Base-by-base conservation (phyloP, 1,140 invertebrate genomes). In the Piezodorus guildinii region DNA sequence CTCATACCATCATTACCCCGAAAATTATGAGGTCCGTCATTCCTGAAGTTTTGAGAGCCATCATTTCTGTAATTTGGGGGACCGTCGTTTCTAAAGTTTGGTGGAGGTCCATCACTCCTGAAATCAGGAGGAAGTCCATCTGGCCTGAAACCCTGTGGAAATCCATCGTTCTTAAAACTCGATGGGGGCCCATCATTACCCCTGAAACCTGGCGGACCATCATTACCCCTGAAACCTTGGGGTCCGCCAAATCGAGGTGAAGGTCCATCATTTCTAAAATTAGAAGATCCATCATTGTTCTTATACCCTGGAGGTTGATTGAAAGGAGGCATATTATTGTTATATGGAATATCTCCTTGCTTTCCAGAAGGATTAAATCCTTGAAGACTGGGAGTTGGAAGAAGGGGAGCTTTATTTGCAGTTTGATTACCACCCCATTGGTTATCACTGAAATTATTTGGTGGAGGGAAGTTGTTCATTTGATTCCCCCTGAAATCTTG, bases 351-450 rank as follows among this genome's bases (percentile, higher is more conserved):
- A 19, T 49, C 46, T 27, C 23, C 21, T 6, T 21, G 52, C 23
- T 56, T 56, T 15, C 52, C 52, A 56, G 51, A 4, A 54, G 1
- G 15, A 23, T 19, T 23, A 56, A 56, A 56, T 10, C 17, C 17
- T 23, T 19, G 52, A 19, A 56, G 25, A 25, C 23, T 56, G 14
- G 52, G 52, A 56, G 52, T 56, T 56, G 52, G 52, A 56, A 56
- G 52, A 16, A 56, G 23, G 27, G 52, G 17, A 9, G 52, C 52
- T 56, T 56, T 56, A 49, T 49, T 49, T 3, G 52, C 1, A 15
- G 52, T 8, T 23, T 56, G 19, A 10, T 39, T 39, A 39, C 34
- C 12, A 39, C 34, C 34, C 52, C 17, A 23, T n/a, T 49, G 46
- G 16, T 49, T 49, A 49, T 49, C 46, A 49, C 46, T 21, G 21